A percentile compares a stretch with the other conserved stretches of the same genome.
Evolutionary conservation across 2,888 invertebrate genomes (phyloP).

Genomic region (Nomada fabriciana): DNA sequence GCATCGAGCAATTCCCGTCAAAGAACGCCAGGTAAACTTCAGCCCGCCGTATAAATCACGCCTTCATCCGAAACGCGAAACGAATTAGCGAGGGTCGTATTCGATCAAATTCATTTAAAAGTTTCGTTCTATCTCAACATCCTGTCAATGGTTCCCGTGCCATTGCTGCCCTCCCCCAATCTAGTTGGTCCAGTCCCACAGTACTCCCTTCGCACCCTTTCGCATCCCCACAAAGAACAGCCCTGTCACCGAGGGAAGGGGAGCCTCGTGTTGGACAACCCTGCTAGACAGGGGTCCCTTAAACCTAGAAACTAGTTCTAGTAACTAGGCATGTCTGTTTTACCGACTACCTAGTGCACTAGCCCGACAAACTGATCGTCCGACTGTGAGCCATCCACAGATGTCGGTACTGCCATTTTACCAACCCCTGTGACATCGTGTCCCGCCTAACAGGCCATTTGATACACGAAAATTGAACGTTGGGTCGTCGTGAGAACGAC

Average conservation of each 20-base stretch:
- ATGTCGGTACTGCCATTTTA: constrained; percentile 76
- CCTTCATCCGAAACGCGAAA: not conserved
- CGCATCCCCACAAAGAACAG: constrained; percentile 55
- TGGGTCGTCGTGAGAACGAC: constrained; percentile 7
- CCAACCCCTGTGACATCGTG: constrained; percentile 67
- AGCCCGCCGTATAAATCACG: constrained; percentile 1
- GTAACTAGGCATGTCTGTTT: constrained; percentile 73
- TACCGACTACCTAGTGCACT: constrained; percentile 75
- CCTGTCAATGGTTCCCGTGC: constrained; percentile 45
- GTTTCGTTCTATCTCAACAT: constrained; percentile 28
- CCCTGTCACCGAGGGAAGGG: constrained; percentile 34
- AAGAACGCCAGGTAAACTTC: not conserved
- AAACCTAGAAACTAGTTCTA: constrained; percentile 65
- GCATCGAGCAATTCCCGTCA: not conserved
- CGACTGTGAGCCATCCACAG: constrained; percentile 68
- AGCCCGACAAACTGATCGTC: constrained; percentile 39
- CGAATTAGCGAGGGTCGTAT: constrained; percentile 2
- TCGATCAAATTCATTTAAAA: constrained; percentile 42
- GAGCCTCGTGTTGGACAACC: constrained; percentile 72
- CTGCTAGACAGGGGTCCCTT: constrained; percentile 49
- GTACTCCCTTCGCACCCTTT: constrained; percentile 53
- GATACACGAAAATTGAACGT: constrained; percentile 55
- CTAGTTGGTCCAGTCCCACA: constrained; percentile 35
- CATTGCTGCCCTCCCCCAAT: constrained; percentile 63
- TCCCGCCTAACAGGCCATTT: constrained; percentile 54